Percentiles rank a stretch among this genome's conserved stretches.
Conservation (phyloP, 2,113 vertebrate genomes). For the Anas platyrhynchos region DNA sequence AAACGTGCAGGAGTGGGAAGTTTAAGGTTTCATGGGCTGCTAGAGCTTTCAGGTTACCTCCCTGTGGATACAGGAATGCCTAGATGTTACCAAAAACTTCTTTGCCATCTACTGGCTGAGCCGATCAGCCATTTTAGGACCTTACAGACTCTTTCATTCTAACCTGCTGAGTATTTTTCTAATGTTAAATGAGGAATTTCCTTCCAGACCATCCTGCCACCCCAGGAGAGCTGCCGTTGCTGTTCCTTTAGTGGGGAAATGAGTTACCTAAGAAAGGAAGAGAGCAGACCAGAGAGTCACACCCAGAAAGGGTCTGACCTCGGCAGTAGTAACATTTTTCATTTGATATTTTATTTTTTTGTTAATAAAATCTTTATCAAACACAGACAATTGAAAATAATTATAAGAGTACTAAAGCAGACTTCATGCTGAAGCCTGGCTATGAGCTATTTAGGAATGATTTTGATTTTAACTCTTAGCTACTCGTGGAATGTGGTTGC, state of each 20-base stretch:
- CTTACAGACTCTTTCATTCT: background rate
- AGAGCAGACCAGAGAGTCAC: background rate
- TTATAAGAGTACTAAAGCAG: slow-evolving; percentile 2
- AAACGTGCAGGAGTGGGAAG: background rate
- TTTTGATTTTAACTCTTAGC: slow-evolving; percentile 13
- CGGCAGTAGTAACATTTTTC: background rate
- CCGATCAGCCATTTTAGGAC: background rate
- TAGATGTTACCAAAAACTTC: background rate
- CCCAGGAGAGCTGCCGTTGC: background rate
- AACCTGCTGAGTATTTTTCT: background rate
- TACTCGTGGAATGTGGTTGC: slow-evolving; percentile 24
- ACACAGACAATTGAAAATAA: background rate
- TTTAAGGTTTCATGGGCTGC: background rate
- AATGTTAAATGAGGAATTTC: background rate
- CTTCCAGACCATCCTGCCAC: background rate
- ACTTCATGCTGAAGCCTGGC: background rate
- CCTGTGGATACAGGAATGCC: background rate
- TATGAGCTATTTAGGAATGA: background rate
- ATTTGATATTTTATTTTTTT: background rate
- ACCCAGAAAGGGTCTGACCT: background rate
- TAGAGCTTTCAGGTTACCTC: background rate
- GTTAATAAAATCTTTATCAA: background rate
- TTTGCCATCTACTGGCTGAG: background rate
- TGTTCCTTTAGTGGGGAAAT: background rate
- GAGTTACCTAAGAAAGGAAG: background rate